Evolutionary conservation across 2,888 invertebrate genomes (phyloP).

Genomic region (Eupithecia exiguata): DNA sequence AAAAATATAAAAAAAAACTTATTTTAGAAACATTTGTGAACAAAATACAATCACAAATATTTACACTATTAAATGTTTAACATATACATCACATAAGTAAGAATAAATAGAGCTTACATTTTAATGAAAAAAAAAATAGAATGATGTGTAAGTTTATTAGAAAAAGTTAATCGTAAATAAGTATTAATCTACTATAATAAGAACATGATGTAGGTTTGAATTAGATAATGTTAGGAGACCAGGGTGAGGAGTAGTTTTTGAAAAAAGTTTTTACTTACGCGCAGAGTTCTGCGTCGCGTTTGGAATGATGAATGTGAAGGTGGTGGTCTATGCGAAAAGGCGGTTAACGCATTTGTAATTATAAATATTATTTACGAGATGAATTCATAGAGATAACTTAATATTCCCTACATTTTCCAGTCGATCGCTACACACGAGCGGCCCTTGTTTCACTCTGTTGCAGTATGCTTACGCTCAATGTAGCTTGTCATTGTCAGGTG

Average conservation of each 20-base stretch:
- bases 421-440: slow-evolving; percentile 77
- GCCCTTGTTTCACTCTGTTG: slow-evolving; percentile 32
- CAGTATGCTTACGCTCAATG: slow-evolving; percentile 61
- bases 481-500: slow-evolving; percentile 50
- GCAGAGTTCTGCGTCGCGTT: slow-evolving; percentile 73
- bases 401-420: slow-evolving; percentile 66
- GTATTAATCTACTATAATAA: slow-evolving; percentile 76
- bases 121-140: slow-evolving; percentile 72
- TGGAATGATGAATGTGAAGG: slow-evolving; percentile 65
- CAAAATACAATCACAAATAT: slow-evolving; percentile 75
- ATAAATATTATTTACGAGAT: slow-evolving; percentile 56
- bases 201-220: slow-evolving; percentile 79
- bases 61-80: slow-evolving; percentile 82
- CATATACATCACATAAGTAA: slow-evolving; percentile 77
- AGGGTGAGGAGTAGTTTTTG: slow-evolving; percentile 85
- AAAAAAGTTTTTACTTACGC: slow-evolving; percentile 82
- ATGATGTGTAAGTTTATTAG: slow-evolving; percentile 79
- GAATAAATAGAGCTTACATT: slow-evolving; percentile 82
- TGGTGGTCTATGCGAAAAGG: slow-evolving; percentile 69
- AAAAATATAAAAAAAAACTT: slow-evolving; percentile 58
- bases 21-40: slow-evolving; percentile 70
- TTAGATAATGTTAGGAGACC: slow-evolving; percentile 83
- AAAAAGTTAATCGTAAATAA: slow-evolving; percentile 74
- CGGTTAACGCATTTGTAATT: slow-evolving; percentile 73
- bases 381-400: slow-evolving; percentile 70